Percentiles rank a stretch among this genome's conserved stretches.
These are phyloP conservation scores for Zaprionus capensis DNA, from an alignment of 1,140 invertebrate genomes.

Conservation along the genomic window DNA sequence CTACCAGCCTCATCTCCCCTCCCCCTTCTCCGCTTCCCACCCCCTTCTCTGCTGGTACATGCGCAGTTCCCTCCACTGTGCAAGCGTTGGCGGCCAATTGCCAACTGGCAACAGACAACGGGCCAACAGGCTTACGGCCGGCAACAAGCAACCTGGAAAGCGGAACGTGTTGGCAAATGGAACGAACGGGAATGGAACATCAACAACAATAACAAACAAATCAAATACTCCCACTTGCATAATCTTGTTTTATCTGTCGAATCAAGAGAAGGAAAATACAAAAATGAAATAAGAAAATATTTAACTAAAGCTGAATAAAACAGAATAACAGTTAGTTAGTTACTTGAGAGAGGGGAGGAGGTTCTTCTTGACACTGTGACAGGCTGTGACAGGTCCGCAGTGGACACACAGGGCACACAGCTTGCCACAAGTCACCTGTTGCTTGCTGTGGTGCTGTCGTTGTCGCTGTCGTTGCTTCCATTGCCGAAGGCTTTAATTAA, in stretches of 20 bases:
- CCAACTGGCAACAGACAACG: constrained; percentile 39
- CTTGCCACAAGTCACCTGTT: constrained; percentile 63
- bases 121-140: neutral
- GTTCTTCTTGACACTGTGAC: neutral
- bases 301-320: neutral
- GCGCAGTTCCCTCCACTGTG: constrained; percentile 9
- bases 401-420: constrained; percentile 2
- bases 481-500: constrained; percentile 56
- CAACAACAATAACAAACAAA: constrained; percentile 23
- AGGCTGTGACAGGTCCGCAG: constrained; percentile 6
- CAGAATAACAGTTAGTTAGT: neutral
- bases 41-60: neutral
- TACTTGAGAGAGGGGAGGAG: neutral
- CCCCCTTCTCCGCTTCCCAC: neutral
- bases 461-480: neutral
- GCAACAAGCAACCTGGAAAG: constrained; percentile 24
- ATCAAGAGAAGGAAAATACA: constrained; percentile 2
- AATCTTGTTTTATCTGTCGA: constrained; percentile 48
- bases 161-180: constrained; percentile 56
- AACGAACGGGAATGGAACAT: constrained; percentile 41
- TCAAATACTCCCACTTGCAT: constrained; percentile 66
- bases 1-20: too few species aligned
- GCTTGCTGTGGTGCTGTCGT: constrained; percentile 25
- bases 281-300: constrained; percentile 12
- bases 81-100: constrained; percentile 44